Conservation (phyloP, 2,113 vertebrate genomes). For the Sinocyclocheilus grahami region DNA sequence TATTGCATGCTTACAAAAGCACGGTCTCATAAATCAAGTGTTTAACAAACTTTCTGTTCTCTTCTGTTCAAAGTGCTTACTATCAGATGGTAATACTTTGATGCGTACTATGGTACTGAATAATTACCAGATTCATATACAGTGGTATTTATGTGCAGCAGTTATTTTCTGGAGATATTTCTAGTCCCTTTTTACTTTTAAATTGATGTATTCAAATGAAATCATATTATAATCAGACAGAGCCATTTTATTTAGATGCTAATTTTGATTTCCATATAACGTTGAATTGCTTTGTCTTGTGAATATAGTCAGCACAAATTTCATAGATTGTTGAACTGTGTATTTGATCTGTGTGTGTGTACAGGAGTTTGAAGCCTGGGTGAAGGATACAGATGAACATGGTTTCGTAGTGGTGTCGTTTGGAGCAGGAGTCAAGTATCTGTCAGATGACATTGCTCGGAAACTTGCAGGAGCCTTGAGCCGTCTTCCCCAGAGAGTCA, state of each 20-base stretch:
- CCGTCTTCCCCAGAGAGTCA: slow-evolving; percentile 88
- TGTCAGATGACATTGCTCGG: slow-evolving; percentile 90
- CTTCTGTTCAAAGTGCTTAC: not conserved
- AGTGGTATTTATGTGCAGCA: too few relatives aligned
- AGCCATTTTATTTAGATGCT: not conserved
- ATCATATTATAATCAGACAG: not conserved
- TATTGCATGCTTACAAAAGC: not conserved
- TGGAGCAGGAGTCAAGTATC: slow-evolving; percentile 95
- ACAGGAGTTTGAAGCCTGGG: slow-evolving; percentile 90
- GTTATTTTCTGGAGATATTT: not conserved
- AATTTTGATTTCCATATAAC: not conserved
- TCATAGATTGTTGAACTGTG: slow-evolving; percentile 18
- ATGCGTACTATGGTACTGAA: too few relatives aligned
- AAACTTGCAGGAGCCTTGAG: slow-evolving; percentile 90
- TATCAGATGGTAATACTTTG: too few relatives aligned
- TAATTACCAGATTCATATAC: too few relatives aligned
- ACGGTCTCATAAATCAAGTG: not conserved
- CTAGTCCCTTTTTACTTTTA: not conserved
- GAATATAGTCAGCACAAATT: not conserved
- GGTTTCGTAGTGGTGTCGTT: slow-evolving; percentile 97
- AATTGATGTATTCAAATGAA: not conserved
- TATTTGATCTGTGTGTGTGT: slow-evolving; percentile 31
- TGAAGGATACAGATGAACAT: slow-evolving; percentile 83
- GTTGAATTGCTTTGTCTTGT: not conserved
- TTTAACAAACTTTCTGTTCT: not conserved